Conservation (phyloP, 35 echinoderm and acorn worm genomes). For the Apostichopus japonicus region DNA sequence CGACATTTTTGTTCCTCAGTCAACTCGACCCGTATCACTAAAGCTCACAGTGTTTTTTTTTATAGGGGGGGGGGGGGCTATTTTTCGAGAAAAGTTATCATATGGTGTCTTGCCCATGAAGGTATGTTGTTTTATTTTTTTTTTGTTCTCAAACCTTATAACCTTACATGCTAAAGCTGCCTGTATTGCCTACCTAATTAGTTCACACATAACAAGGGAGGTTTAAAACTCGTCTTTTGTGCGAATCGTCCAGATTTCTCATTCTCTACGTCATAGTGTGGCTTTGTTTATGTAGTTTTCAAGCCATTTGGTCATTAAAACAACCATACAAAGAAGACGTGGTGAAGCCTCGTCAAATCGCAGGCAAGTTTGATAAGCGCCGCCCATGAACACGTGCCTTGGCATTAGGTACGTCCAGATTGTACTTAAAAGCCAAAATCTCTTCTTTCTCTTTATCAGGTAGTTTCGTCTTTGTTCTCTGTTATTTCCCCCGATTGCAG, state of each 20-base stretch:
- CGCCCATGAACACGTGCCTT: slow-evolving; percentile 46
- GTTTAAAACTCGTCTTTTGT: not conserved
- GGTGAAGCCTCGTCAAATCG: slow-evolving; percentile 9
- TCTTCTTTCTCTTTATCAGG: too few species aligned
- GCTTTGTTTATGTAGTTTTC: slow-evolving; percentile 20
- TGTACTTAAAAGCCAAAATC: slow-evolving; percentile 7
- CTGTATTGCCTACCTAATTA: not conserved
- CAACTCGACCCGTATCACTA: too few species aligned
- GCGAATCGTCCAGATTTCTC: not conserved
- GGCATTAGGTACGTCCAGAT: slow-evolving; percentile 38
- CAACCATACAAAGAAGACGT: slow-evolving; percentile 20
- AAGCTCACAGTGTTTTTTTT: too few species aligned
- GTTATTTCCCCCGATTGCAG: not conserved
- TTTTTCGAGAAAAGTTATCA: not conserved
- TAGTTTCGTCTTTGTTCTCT: slow-evolving; percentile 25
- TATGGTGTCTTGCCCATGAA: not conserved
- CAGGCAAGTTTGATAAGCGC: not conserved
- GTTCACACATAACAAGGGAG: not conserved
- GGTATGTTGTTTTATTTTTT: not conserved
- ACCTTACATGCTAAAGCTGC: not conserved
- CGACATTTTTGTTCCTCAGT: too few species aligned
- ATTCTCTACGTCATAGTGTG: not conserved
- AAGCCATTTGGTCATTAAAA: slow-evolving; percentile 1
- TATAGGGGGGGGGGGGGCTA: too few species aligned
- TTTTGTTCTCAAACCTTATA: not conserved